phyloP scores from a whole-genome alignment of 2,888 invertebrate species.

The Candidula unifasciata region DNA sequence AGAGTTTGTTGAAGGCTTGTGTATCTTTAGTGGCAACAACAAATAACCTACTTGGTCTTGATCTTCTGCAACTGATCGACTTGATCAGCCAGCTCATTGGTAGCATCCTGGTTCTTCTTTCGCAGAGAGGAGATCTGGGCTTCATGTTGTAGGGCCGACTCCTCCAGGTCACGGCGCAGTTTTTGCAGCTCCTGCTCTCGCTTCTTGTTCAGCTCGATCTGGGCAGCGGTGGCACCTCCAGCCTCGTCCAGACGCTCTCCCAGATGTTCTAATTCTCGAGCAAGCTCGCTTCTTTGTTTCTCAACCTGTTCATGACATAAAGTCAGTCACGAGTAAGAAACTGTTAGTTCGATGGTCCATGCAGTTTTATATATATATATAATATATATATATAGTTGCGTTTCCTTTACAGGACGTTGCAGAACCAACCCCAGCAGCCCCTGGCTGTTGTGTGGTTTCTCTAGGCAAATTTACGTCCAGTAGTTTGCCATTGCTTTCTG shows the following conservation, averaged over 20 bases:
- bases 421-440: no score
- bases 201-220: constrained; percentile 98
- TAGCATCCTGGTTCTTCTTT: constrained; percentile 99
- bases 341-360: no score
- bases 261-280: constrained; percentile 94
- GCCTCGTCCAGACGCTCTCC: constrained; percentile 88
- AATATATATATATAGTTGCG: no score
- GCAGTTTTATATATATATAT: no score
- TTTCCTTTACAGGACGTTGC: no score
- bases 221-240: constrained; percentile 98
- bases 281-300: constrained; percentile 97
- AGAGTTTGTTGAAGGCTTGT: no score
- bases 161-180: constrained; percentile 97
- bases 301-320: constrained; percentile 83
- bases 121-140: constrained; percentile 95
- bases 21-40: no score
- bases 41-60: constrained; percentile 91
- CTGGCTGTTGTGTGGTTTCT: no score
- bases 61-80: constrained; percentile 99
- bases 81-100: constrained; percentile 99
- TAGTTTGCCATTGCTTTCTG: no score
- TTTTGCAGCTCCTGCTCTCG: constrained; percentile 99
- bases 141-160: constrained; percentile 99
- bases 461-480: no score
- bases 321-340: neutral